Evolutionary conservation across 2,797 vertebrate genomes (phyloP).

Genomic region (Phrynocephalus forsythii): DNA sequence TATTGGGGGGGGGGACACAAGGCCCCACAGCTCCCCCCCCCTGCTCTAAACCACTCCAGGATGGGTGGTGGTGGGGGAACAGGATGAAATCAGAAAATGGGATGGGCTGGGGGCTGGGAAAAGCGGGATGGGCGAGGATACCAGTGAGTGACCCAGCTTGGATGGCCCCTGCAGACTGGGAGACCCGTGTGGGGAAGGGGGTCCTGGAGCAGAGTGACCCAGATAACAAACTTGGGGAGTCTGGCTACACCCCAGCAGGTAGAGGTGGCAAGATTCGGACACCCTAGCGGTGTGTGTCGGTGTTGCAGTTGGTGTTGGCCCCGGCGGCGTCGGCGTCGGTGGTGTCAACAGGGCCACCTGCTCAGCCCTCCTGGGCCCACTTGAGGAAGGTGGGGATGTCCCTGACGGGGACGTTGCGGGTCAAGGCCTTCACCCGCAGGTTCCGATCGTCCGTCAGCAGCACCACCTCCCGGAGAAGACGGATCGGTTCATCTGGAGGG

Average conservation of each 20-base stretch:
- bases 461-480: constrained; percentile 92
- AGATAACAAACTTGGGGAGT: background rate
- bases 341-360: background rate
- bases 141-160: background rate
- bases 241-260: too few relatives aligned
- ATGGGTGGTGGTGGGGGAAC: too few relatives aligned
- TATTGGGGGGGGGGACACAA: too few relatives aligned
- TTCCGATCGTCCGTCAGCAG: constrained; percentile 97
- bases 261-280: too few relatives aligned
- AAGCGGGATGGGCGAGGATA: background rate
- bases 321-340: constrained; percentile 24
- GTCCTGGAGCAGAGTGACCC: background rate
- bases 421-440: constrained; percentile 95
- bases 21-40: background rate
- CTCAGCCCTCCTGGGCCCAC: constrained; percentile 90
- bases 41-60: background rate
- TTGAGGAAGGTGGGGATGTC: constrained; percentile 97
- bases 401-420: constrained; percentile 93
- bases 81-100: too few relatives aligned
- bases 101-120: background rate
- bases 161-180: background rate
- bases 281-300: background rate
- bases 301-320: background rate
- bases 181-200: background rate
- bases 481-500: constrained; percentile 89